A percentile compares a stretch with the other conserved stretches of the same genome.
phyloP scores from a whole-genome alignment of 1,140 invertebrate genomes.

The Ganaspis sp. region DNA sequence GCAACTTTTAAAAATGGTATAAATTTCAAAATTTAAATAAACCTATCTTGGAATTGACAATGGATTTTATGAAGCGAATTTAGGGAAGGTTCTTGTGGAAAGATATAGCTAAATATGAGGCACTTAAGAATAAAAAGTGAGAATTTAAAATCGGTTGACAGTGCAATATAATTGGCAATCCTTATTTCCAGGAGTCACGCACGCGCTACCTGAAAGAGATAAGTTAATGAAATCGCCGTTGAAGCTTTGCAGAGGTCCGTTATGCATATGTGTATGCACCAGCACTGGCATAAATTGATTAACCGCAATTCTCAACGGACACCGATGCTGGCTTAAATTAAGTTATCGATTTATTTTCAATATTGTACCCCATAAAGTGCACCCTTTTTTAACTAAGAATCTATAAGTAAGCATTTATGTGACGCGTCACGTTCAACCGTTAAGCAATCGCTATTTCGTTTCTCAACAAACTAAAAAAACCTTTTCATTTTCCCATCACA shows the following conservation, averaged over 20 bases:
- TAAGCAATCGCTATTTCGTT: conserved; percentile 25
- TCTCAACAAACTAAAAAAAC: background rate
- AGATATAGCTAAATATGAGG: background rate
- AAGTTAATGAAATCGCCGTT: conserved; percentile 72
- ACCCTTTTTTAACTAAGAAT: conserved; percentile 4
- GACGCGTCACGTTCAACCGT: conserved; percentile 53
- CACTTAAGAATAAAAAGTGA: conserved; percentile 8
- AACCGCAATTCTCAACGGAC: conserved; percentile 58
- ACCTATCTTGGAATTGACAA: background rate
- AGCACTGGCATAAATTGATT: conserved; percentile 65
- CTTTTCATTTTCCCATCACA: background rate
- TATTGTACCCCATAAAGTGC: conserved; percentile 61
- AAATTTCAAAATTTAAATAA: too few species aligned
- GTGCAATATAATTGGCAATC: conserved; percentile 59
- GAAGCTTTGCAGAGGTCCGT: conserved; percentile 66
- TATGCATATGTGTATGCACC: conserved; percentile 62
- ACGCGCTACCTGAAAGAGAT: conserved; percentile 59
- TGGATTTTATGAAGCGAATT: background rate
- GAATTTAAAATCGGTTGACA: conserved; percentile 19
- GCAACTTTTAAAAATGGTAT: too few species aligned
- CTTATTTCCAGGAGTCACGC: conserved; percentile 69
- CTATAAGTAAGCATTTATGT: conserved; percentile 57
- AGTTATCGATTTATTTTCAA: conserved; percentile 72
- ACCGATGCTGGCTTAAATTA: conserved; percentile 65
- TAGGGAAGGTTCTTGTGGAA: background rate